Conservation (phyloP, 37 sponge, comb jelly and placozoan species). For the Sycon ciliatum region DNA sequence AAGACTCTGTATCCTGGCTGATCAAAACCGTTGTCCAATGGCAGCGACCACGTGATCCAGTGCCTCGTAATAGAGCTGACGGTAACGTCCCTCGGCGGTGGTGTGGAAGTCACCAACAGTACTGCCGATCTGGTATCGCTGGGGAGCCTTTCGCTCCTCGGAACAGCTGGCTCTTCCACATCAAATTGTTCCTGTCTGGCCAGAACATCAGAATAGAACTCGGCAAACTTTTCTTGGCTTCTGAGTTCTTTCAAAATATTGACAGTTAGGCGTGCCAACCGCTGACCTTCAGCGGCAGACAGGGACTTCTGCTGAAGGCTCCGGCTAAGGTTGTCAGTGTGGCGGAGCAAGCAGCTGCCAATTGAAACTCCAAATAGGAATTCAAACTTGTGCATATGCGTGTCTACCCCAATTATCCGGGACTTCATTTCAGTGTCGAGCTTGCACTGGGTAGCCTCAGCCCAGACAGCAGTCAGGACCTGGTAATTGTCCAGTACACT, state of each 20-base stretch:
- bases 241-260: slow-evolving; percentile 18
- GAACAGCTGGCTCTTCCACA: too few species aligned
- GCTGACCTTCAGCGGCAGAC: slow-evolving; percentile 40
- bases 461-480: slow-evolving; percentile 20
- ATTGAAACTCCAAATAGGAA: slow-evolving; percentile 26
- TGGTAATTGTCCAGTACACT: slow-evolving; percentile 38
- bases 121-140: slow-evolving; percentile 26
- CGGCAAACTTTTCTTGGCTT: slow-evolving; percentile 18
- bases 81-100: slow-evolving; percentile 30
- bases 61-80: slow-evolving; percentile 23
- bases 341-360: not conserved
- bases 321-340: slow-evolving; percentile 44
- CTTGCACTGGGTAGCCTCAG: slow-evolving; percentile 1
- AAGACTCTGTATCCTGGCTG: too few species aligned
- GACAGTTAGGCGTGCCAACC: slow-evolving; percentile 19
- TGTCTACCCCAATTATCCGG: slow-evolving; percentile 33
- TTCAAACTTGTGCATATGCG: slow-evolving; percentile 45
- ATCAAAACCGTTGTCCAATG: too few species aligned
- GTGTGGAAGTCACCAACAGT: slow-evolving; percentile 6
- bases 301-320: slow-evolving; percentile 21
- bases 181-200: not conserved
- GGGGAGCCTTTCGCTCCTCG: slow-evolving; percentile 26
- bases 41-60: too few species aligned
- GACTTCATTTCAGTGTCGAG: slow-evolving; percentile 40
- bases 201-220: slow-evolving; percentile 1